These are phyloP conservation scores for Pristionchus mayeri DNA, from an alignment of 2,888 invertebrate genomes.

Conservation along the genomic window DNA sequence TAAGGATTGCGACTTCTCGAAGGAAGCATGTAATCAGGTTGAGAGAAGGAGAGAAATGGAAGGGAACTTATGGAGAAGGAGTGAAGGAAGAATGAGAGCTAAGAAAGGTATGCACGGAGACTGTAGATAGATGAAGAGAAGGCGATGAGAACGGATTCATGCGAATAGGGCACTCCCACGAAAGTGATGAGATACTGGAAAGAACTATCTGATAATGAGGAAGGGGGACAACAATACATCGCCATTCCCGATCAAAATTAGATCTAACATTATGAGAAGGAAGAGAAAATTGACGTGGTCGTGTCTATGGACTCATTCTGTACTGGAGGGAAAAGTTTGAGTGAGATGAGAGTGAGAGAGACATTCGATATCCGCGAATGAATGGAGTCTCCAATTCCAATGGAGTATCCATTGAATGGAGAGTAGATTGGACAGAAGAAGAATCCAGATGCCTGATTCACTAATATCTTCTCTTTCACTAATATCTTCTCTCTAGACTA, in stretches of 20 bases:
- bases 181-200: no score
- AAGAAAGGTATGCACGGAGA: neutral
- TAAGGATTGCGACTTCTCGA: neutral
- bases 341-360: conserved; percentile 11
- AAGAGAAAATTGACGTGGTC: neutral
- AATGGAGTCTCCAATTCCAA: conserved; percentile 33
- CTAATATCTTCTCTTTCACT: neutral
- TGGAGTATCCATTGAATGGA: neutral
- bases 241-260: neutral
- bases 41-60: no score
- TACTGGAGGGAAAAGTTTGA: neutral
- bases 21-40: no score
- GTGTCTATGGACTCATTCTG: neutral
- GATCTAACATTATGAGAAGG: neutral
- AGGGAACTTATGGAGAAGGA: no score
- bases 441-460: neutral
- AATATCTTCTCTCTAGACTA: neutral
- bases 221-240: neutral
- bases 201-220: neutral
- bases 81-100: no score
- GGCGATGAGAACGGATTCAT: no score
- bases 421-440: neutral
- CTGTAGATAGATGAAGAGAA: neutral
- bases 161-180: neutral
- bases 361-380: neutral